Evolutionary conservation across 2,113 vertebrate genomes (phyloP).

Genomic region (Colius striatus): DNA sequence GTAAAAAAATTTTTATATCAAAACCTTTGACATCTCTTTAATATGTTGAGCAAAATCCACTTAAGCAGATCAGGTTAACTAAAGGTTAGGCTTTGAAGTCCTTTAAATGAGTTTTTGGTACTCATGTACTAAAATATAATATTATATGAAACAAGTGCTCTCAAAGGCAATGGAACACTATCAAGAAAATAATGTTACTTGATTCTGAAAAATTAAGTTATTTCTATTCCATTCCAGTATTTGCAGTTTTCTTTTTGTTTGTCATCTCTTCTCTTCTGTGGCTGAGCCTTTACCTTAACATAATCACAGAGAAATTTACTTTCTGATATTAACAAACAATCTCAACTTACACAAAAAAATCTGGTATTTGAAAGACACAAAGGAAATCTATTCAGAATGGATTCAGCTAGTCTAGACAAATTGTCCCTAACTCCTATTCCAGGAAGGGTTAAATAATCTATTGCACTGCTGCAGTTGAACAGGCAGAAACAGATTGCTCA

Average conservation of each 20-base stretch:
- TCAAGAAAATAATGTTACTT: not conserved
- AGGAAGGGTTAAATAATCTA: not conserved
- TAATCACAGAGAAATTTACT: not conserved
- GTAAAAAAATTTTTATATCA: not conserved
- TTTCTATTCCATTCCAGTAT: not conserved
- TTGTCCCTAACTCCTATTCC: not conserved
- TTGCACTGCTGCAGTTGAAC: not conserved
- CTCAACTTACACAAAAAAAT: not conserved
- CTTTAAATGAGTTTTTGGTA: not conserved
- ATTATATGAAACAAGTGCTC: not conserved
- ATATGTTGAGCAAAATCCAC: not conserved
- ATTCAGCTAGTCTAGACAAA: not conserved
- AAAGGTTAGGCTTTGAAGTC: not conserved
- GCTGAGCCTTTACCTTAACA: not conserved
- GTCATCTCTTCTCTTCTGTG: not conserved
- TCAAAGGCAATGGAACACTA: not conserved
- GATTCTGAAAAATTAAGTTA: not conserved
- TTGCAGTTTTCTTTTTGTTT: not conserved
- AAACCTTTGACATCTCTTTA: not conserved
- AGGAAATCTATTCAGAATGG: not conserved
- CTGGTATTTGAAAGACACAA: not conserved
- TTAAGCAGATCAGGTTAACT: not conserved
- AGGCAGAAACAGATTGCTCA: not conserved
- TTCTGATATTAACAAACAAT: not conserved
- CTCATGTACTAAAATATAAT: not conserved